Evolutionary conservation across 2,797 vertebrate genomes (phyloP).

Genomic region (Notoglanidium macrostoma): DNA sequence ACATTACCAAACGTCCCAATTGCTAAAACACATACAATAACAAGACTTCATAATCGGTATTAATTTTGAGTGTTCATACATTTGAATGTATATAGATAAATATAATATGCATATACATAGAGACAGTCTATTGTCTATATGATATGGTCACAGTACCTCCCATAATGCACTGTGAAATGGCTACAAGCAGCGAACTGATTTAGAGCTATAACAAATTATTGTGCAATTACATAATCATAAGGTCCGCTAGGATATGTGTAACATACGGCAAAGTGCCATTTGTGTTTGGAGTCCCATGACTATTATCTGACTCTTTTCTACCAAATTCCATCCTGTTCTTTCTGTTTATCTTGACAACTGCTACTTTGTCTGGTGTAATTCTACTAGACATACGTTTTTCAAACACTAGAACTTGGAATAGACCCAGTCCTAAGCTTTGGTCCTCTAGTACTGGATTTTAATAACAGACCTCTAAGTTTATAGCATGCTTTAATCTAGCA

Average conservation of each 20-base stretch:
- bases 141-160: not conserved
- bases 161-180: not conserved
- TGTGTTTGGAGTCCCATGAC: not conserved
- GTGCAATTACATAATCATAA: not conserved
- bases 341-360: not conserved
- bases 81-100: not conserved
- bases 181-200: not conserved
- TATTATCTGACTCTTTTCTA: not conserved
- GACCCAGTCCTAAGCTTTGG: not conserved
- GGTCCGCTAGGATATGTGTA: not conserved
- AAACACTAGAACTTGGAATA: not conserved
- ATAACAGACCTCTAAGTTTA: not conserved
- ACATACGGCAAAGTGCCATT: not conserved
- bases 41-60: constrained; percentile 1
- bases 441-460: not conserved
- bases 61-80: not conserved
- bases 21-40: not conserved
- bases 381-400: not conserved
- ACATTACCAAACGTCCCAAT: constrained; percentile 1
- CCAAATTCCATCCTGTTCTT: not conserved
- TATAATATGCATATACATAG: not conserved
- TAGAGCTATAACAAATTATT: not conserved
- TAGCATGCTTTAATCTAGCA: not conserved
- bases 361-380: not conserved
- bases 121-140: not conserved